Evolutionary conservation across 2,888 invertebrate genomes (phyloP).

Genomic region (Automeris io): DNA sequence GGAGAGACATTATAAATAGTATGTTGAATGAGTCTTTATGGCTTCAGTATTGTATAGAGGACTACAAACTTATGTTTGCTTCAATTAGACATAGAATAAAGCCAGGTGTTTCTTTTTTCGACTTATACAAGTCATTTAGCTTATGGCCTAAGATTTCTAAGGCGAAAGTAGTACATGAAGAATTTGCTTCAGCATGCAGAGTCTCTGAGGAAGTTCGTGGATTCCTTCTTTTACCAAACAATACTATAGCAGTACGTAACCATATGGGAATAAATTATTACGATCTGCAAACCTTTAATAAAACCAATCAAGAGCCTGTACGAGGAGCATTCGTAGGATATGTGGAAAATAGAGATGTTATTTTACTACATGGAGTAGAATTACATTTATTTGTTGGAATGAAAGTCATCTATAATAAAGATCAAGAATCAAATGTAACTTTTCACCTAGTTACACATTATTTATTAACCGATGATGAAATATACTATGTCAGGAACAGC

Average conservation of each 20-base stretch:
- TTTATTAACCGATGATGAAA: constrained; percentile 23
- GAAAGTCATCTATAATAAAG: constrained; percentile 21
- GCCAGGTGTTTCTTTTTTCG: constrained; percentile 32
- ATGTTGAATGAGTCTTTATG: constrained; percentile 32
- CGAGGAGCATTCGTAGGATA: constrained; percentile 41
- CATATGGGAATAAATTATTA: constrained; percentile 39
- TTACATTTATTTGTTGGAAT: constrained; percentile 34
- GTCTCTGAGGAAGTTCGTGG: constrained; percentile 36
- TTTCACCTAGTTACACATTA: constrained; percentile 40
- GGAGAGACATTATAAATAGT: constrained; percentile 45
- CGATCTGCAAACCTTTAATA: constrained; percentile 34
- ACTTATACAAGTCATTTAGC: constrained; percentile 46
- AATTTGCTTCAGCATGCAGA: constrained; percentile 42
- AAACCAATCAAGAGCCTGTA: constrained; percentile 22
- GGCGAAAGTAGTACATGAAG: constrained; percentile 39
- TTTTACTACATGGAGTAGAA: constrained; percentile 30
- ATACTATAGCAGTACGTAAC: constrained; percentile 44
- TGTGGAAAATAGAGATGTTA: constrained; percentile 34
- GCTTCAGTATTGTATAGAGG: constrained; percentile 33
- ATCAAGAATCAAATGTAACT: constrained; percentile 18
- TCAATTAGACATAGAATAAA: constrained; percentile 32
- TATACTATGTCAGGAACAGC: constrained; percentile 36
- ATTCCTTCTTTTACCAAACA: constrained; percentile 36
- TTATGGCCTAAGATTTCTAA: constrained; percentile 40
- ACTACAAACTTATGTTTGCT: constrained; percentile 31